phyloP scores from a whole-genome alignment of 2,888 invertebrate species.

The Cylindroiulus punctatus region DNA sequence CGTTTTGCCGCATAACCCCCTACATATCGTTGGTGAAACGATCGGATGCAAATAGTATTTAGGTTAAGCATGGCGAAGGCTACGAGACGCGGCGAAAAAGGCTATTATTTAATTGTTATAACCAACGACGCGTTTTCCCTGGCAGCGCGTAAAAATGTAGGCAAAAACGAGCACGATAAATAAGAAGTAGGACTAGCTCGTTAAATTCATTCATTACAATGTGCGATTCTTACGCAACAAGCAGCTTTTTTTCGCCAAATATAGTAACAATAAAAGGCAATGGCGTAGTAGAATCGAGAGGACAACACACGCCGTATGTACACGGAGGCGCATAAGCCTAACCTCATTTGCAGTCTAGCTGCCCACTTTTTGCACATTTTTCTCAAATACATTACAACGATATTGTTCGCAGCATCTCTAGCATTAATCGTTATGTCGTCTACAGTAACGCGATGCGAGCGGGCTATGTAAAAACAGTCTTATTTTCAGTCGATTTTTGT shows the following conservation, averaged over 20 bases:
- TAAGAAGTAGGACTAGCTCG: neutral
- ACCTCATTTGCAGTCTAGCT: neutral
- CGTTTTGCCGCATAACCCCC: no score
- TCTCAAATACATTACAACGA: neutral
- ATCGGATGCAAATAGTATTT: no score
- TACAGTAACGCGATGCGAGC: no score
- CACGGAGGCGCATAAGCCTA: neutral
- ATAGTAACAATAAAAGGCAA: neutral
- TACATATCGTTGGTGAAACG: no score
- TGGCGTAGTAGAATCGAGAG: neutral
- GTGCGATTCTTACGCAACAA: neutral
- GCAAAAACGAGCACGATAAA: neutral
- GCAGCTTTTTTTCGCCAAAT: neutral
- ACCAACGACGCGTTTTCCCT: neutral
- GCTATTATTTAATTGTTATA: neutral
- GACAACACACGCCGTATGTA: neutral
- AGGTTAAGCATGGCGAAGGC: no score
- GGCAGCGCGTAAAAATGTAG: neutral
- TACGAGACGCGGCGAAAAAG: no score
- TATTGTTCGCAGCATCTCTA: no score
- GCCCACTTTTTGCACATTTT: neutral
- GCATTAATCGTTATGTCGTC: no score
- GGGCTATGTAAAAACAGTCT: no score
- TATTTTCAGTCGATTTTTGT: no score
- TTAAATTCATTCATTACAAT: slow-evolving; percentile 1